phyloP scores from a whole-genome alignment of 2,113 vertebrate species.

The Phainopepla nitens region DNA sequence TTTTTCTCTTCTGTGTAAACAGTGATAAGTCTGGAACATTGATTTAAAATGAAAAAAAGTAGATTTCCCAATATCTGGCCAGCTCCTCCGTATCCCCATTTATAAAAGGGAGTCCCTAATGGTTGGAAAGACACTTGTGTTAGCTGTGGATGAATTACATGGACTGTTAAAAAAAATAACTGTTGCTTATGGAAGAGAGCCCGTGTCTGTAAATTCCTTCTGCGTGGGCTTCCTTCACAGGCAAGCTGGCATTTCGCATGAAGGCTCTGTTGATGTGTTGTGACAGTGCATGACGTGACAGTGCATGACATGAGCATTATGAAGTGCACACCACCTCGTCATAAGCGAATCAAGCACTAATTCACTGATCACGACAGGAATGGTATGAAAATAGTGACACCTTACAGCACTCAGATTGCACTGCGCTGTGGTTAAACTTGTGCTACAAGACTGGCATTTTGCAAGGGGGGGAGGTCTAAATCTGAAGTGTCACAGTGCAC shows the following conservation, averaged over 20 bases:
- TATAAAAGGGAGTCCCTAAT: not conserved
- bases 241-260: conserved; percentile 48
- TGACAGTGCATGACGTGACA: conserved; percentile 36
- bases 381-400: not conserved
- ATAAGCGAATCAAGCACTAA: not conserved
- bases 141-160: not conserved
- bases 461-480: not conserved
- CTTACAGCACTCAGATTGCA: not conserved
- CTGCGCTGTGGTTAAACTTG: not conserved
- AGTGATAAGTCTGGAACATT: not conserved
- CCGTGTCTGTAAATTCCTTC: conserved; percentile 41
- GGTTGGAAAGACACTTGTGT: not conserved
- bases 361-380: not conserved
- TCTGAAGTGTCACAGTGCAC: not conserved
- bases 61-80: not conserved
- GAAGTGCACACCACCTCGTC: not conserved
- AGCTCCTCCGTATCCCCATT: not conserved
- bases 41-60: not conserved
- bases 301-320: conserved; percentile 40
- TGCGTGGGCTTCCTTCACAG: conserved; percentile 45
- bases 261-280: conserved; percentile 40
- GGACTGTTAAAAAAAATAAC: conserved; percentile 42
- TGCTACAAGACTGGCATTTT: not conserved
- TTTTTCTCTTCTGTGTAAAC: not conserved
- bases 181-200: conserved; percentile 6